phyloP scores from a whole-genome alignment of 1,140 invertebrate genomes.

The Diprion similis region DNA sequence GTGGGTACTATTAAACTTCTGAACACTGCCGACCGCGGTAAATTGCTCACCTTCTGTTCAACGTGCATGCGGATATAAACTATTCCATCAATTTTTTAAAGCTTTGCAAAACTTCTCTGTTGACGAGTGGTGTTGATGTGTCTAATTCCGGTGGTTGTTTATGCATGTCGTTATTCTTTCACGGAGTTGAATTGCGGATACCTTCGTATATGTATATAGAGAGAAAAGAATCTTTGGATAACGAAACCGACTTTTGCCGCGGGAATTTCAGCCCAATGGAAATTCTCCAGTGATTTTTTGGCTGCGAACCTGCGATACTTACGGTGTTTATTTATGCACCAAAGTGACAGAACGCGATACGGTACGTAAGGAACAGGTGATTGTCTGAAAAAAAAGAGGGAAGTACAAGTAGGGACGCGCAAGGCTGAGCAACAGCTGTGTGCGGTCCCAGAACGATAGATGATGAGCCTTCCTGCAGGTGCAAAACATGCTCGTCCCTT shows the following conservation, averaged over 20 bases:
- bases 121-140: too few relatives aligned
- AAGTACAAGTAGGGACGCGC: too few relatives aligned
- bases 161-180: too few relatives aligned
- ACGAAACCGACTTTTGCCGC: background rate
- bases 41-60: background rate
- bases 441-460: background rate
- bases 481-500: conserved; percentile 6
- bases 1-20: background rate
- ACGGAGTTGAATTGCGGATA: background rate
- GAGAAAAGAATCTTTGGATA: background rate
- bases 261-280: too few relatives aligned
- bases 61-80: too few relatives aligned
- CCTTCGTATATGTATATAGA: background rate
- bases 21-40: background rate
- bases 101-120: too few relatives aligned
- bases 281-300: background rate
- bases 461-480: background rate
- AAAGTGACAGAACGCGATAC: background rate
- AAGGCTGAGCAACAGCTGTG: background rate
- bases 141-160: too few relatives aligned
- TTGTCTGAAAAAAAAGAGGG: background rate
- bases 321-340: too few relatives aligned
- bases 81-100: too few relatives aligned
- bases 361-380: background rate
- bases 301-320: too few relatives aligned